Evolutionary conservation across 2,113 vertebrate species (phyloP), one percentile per base, ranked within the genome.

Genomic region (Elanus axillaris): DNA sequence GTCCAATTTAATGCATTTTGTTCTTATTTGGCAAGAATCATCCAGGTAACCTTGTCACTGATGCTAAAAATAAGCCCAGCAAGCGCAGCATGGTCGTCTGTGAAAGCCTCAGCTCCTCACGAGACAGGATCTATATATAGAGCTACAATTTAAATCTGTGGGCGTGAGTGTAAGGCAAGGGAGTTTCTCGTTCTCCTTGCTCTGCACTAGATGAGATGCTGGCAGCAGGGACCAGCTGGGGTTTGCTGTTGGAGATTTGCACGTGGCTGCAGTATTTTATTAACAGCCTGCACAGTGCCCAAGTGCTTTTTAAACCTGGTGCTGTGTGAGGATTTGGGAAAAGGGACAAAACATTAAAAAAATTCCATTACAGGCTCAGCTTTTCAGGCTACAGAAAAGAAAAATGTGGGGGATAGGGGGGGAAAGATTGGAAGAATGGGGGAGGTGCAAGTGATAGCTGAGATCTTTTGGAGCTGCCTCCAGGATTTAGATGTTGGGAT

Each of bases 41-140:
- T 84, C 48, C 90, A 93, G 96, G 94, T 96, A 88, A 90, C 79
- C 64, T 47, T 95, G 76, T 53, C 48, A 2, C 68, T 26, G 84
- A 6, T 48, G 81, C 96, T 97, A 96, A 97, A 97, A 97, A 97
- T 97, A 97, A 79, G 34, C 38, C 14, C 73, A 45, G 89, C 1
- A 0, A 78, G 82, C 1, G 1, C 76, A 93, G 92, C 3, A 47
- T 79, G 92, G 95, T 86, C 1, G 50, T 36, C 73, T 72, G 63
- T 53, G 81, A 55, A 81, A 62, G 58, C 86, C 84, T 73, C 27
- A 59, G 95, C 86, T 94, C 67, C 72, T 52, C 8, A 75, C 1
- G 31, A 94, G 92, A 36, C 40, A 4, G 50, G 43, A 87, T 75
- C 80, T 97, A 95, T 91, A 85, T 42, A 87, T 88, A 95, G 93